Evolutionary conservation across 1,140 invertebrate genomes (phyloP), one percentile per base, ranked within the genome.

Genomic region (Heliconius hewitsoni): DNA sequence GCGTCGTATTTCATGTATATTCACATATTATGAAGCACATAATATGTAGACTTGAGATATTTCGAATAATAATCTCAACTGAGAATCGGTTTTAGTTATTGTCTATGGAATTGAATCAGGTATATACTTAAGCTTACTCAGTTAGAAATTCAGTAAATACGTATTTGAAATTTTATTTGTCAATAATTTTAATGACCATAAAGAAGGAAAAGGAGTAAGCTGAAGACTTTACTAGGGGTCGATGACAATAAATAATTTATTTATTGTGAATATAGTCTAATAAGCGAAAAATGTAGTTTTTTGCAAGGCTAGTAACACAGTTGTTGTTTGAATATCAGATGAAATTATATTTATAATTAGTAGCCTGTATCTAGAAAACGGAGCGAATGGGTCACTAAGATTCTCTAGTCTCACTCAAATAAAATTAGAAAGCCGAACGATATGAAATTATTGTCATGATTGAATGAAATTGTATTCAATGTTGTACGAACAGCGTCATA

Each of bases 1-100:
- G 76, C 72, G 70, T 83, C 79, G 74, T 81, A 82, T 82, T 79
- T 83, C 78, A 78, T 78, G 80, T 81, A 81, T 81, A 78, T 78
- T 77, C 42, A 72, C 74, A 72, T 79, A 79, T 79, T 75, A 79
- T 66, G 30, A 66, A 66, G 57, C 57, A 66, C 11, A 30, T 27
- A 30, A 30, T 66, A 66, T 66, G 57, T 66, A 30, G 57, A 66
- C 57, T 66, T 19, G 23, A 66, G 57, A 66, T 66, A 66, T 66
- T 66, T 66, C 23, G 57, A 66, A 66, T 66, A 66, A 66, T 66
- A 66, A 66, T 66, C 57, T 23, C 13, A 66, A 66, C 57, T 13
- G 23, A 66, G 57, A 66, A 66, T 66, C 57, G 57, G 57, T 66
- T 66, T 66, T 55, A 72, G 42, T 71, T 71, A 71, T 39, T 37